Conservation (phyloP, 2,113 vertebrate species). For the Centropristis striata region DNA sequence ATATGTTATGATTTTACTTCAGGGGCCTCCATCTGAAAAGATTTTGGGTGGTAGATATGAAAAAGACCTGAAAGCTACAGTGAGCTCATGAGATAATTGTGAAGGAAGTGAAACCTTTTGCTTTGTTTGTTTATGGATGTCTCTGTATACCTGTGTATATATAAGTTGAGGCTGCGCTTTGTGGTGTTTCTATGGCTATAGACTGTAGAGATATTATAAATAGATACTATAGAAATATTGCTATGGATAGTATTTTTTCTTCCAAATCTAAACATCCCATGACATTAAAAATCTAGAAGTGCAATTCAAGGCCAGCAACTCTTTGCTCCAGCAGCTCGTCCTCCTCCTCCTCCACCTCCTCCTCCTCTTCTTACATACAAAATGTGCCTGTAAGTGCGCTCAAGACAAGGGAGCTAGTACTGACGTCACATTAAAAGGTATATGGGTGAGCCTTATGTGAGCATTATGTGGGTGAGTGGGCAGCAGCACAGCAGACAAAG, state of each 20-base stretch:
- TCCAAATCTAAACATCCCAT: not conserved
- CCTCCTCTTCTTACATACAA: conserved; percentile 21
- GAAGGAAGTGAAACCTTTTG: not conserved
- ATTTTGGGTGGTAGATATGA: too few species aligned
- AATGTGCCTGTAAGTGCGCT: conserved; percentile 36
- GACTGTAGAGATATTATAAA: too few species aligned
- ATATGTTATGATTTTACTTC: too few species aligned
- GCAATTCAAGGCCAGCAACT: conserved; percentile 24
- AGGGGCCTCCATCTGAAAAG: too few species aligned
- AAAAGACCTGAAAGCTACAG: too few species aligned
- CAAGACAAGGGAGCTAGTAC: conserved; percentile 15
- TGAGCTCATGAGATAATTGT: too few species aligned
- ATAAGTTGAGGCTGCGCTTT: not conserved
- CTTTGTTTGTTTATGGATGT: not conserved
- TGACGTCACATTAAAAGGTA: conserved; percentile 57
- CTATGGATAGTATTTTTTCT: not conserved
- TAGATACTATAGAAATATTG: too few species aligned
- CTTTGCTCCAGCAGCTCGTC: conserved; percentile 10
- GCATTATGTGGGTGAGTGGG: conserved; percentile 56
- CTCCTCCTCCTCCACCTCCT: conserved; percentile 19
- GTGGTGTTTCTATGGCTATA: not conserved
- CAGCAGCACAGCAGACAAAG: conserved; percentile 51
- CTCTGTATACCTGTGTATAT: not conserved
- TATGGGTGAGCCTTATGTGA: conserved; percentile 38
- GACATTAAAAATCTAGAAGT: conserved; percentile 16